Base-by-base conservation (phyloP, 2,888 invertebrate genomes). In the Volucella zonaria region DNA sequence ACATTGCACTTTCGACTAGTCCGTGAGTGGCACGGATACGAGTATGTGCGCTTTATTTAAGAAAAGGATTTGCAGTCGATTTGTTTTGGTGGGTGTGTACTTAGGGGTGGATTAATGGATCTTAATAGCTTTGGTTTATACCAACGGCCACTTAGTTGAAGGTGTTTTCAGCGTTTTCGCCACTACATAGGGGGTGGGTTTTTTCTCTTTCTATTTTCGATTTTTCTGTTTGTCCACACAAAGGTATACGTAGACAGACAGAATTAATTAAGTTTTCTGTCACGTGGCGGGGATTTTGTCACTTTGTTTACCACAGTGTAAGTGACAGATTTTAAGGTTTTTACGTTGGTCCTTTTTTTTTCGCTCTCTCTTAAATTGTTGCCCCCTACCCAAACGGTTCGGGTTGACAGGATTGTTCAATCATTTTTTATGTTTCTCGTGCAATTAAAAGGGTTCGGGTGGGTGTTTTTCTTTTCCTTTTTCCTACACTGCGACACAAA, bases 1-100 rank as follows among this genome's bases (percentile, higher is more conserved):
- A 89, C 89, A 89, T 90, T 89, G 88, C 91, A 91, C 91, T 90
- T 89, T 87, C 87, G 59, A 18, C 0, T 4, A 31, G 31, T 31
- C 31, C 31, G 31, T 31, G 31, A 31, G 31, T 31, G 0, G 6
- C 0, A 23, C 3, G 23, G 23, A 23, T 31, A 31, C 6, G 6
- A 6, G 31, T 81, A 85, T 85, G 85, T 81, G 85, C 81, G 85
- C 77, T 73, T 85, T 85, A 67, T 85, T 81, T 81, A 76, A 68
- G 81, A 68, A 81, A 81, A 77, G 85, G 85, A 85, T 85, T 85
- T 81, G 76, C 85, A 81, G 85, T 76, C 76, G 76, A 85, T 85
- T 85, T 85, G 85, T 77, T 77, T 76, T 70, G 61, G 61, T 49
- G 71, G 76, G 71, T 62, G 78, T 80, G 73, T 81, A 81, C 68